Conservation (phyloP, 2,113 vertebrate species). For the Odontesthes bonariensis region DNA sequence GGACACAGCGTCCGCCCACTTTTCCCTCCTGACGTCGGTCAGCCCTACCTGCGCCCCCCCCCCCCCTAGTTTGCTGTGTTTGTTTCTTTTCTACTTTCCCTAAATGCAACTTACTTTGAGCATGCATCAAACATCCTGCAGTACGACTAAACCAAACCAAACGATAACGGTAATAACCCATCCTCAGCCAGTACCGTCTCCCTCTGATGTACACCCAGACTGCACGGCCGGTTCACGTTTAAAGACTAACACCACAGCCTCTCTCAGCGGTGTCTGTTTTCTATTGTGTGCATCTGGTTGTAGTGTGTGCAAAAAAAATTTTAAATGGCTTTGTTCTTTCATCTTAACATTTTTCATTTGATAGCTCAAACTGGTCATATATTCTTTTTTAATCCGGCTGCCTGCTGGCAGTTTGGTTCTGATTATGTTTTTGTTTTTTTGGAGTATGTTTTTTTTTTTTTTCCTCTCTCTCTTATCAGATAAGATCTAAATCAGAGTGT, state of each 20-base stretch:
- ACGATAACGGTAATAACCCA: conserved; percentile 74
- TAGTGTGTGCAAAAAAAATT: conserved; percentile 88
- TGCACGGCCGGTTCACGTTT: conserved; percentile 89
- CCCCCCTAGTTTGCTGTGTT: conserved; percentile 90
- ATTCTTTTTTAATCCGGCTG: conserved; percentile 58
- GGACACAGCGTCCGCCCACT: conserved; percentile 66
- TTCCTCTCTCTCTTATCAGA: conserved; percentile 80
- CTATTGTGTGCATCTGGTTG: conserved; percentile 92
- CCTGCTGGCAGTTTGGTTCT: conserved; percentile 71
- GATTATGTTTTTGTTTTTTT: conserved; percentile 75
- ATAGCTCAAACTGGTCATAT: conserved; percentile 76
- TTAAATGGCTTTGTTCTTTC: conserved; percentile 87
- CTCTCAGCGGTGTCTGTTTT: conserved; percentile 75
- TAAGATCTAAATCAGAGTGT: conserved; percentile 67
- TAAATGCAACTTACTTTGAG: conserved; percentile 99
- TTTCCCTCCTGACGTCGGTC: conserved; percentile 69
- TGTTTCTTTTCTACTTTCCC: conserved; percentile 93
- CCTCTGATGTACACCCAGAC: conserved; percentile 93
- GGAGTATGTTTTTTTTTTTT: conserved; percentile 84
- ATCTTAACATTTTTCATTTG: conserved; percentile 85
- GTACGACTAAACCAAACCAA: conserved; percentile 73
- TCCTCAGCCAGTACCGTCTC: conserved; percentile 88
- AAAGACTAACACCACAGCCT: conserved; percentile 81
- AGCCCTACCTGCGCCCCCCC: conserved; percentile 75
- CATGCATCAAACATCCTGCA: conserved; percentile 93